These are phyloP conservation scores for Epistrophe grossulariae DNA, from an alignment of 2,888 invertebrate genomes.

Conservation along the genomic window DNA sequence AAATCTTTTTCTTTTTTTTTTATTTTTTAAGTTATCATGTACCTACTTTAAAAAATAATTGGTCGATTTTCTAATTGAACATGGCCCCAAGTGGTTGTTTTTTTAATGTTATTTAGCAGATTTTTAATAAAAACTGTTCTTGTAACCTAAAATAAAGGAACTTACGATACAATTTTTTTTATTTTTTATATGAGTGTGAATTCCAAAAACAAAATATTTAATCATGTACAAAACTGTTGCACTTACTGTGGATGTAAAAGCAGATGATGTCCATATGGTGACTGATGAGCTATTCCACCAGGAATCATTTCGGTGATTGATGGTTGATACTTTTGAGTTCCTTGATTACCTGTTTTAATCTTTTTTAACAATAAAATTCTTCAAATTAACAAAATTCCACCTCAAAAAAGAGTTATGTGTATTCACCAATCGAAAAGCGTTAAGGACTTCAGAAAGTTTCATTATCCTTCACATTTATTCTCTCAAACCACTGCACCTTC, in stretches of 20 bases:
- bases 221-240: not conserved
- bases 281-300: constrained; percentile 36
- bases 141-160: no score
- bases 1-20: no score
- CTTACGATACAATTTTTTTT: no score
- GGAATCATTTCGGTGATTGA: constrained; percentile 50
- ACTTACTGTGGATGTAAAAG: constrained; percentile 59
- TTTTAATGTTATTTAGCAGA: no score
- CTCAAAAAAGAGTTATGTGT: not conserved
- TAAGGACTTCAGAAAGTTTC: constrained; percentile 67
- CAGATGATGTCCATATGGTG: constrained; percentile 56
- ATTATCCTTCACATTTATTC: constrained; percentile 28
- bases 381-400: constrained; percentile 19
- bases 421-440: constrained; percentile 58
- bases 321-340: constrained; percentile 28
- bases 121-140: no score
- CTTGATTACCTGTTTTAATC: constrained; percentile 58
- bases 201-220: no score
- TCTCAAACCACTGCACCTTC: not conserved
- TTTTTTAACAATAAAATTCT: constrained; percentile 32
- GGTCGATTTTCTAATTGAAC: no score
- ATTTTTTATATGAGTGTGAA: no score
- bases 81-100: no score
- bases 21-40: no score
- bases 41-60: no score